Evolutionary conservation across 2,888 invertebrate species (phyloP), one percentile per base, ranked within the genome.

Genomic region (Acanthosepion lycidas): DNA sequence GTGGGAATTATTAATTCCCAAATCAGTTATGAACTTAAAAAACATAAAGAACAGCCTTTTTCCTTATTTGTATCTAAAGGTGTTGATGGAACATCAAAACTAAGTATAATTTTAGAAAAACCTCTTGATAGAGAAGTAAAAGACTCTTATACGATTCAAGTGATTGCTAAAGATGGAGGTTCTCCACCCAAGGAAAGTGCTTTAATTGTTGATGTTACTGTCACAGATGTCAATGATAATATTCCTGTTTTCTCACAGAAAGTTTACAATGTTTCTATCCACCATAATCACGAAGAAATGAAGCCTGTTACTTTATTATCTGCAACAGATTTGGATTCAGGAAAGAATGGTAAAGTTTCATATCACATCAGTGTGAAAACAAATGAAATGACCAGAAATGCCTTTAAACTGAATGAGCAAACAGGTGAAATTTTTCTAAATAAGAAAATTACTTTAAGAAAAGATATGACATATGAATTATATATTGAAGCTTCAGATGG

Each of bases 191-290:
- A 96, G 91, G 94, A 95, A 18, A 96, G 97, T 15, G 98, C 98
- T 1, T 98, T 98, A 91, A 99, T 99, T 97, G 98, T 99, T 94
- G 98, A 98, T 9, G 98, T 99, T 20, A 98, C 98, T 94, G 99
- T 99, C 0, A 98, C 98, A 97, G 99, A 99, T 97, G 98, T 98
- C 96, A 99, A 99, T 97, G 99, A 99, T 97, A 99, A 99, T 97
- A 98, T 99, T 96, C 99, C 99, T 0, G 98, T 98, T 97, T 99
- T 99, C 97, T 78, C 78, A 78, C 9, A 78, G 64, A 78, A 78
- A n/a, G n/a, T 78, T 78, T 78, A 78, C 78, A 78, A 78, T 78
- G 78, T 78, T 15, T 78, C 78, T 2, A 78, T 78, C 4, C n/a
- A 78, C 3, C 33, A 78, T 78, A 78, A 78, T 78, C 78, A 78